phyloP scores from a whole-genome alignment of 2,113 vertebrate genomes.

The Laterallus jamaicensis region DNA sequence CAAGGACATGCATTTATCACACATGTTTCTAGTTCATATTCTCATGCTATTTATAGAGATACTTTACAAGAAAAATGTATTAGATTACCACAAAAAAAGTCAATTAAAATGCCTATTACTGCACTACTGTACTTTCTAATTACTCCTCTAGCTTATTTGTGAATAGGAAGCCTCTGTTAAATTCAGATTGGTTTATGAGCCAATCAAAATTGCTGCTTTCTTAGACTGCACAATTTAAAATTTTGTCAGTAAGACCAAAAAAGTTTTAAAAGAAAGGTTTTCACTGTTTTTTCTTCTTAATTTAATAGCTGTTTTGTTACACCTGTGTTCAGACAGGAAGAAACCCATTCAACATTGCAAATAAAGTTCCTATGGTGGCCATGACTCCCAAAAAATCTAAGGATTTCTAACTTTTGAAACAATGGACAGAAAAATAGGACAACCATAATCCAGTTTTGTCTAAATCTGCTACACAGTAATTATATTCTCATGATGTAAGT shows the following conservation, averaged over 20 bases:
- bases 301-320: not conserved
- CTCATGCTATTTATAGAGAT: accelerated
- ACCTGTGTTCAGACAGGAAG: not conserved
- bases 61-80: not conserved
- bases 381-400: not conserved
- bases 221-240: not conserved
- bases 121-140: not conserved
- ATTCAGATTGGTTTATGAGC: not conserved
- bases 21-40: not conserved
- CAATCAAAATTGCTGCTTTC: not conserved
- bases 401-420: not conserved
- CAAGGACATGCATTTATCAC: not conserved
- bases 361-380: not conserved
- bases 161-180: not conserved
- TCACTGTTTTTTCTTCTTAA: not conserved
- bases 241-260: not conserved
- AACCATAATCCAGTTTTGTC: not conserved
- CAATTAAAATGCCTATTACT: not conserved
- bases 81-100: not conserved
- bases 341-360: not conserved
- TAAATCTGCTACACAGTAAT: not conserved
- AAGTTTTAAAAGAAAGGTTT: not conserved
- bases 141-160: not conserved
- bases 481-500: not conserved
- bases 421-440: not conserved